Base-by-base conservation (phyloP, 1,140 invertebrate genomes). In the Scaptomyza hsui region DNA sequence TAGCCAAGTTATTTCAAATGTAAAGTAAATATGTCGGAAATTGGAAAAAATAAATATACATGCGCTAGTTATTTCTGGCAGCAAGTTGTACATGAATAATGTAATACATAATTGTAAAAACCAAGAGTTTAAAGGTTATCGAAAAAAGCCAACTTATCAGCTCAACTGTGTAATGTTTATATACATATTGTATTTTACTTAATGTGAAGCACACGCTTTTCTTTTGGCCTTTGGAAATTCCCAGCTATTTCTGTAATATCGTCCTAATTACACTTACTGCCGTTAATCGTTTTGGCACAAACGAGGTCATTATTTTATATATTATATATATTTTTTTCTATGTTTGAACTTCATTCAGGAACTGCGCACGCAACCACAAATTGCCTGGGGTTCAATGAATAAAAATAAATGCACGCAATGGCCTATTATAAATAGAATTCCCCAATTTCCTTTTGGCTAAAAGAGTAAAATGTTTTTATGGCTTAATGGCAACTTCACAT, bases 331-430 rank as follows among this genome's bases (percentile, higher is more conserved):
- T 9, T 15, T 24, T 13, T 21, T 5, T 39, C 37, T 39, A 16
- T 24, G 15, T 42, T 7, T 26, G 12, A 26, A 24, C 13, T 18
- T 24, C 42, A 52, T 45, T 62, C 26, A 63, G n/a, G 13, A 48
- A 18, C 15, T 32, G 5, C 5, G 24, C 60, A 64, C 59, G 60
- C 67, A 55, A 62, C 19, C 29, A 6, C 24, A 2, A 13, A 35
- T 5, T 45, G 21, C 9, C 26, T 29, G 32, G 13, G 1, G 2
- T 18, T 39, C 9, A 19, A 47, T 12, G 44, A 18, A 18, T 26
- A 62, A 70, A 79, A 78, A 78, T 78, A 78, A 64, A 39, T 32
- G 18, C 76, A 78, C 76, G 76, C 76, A 51, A 79, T 42, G 59
- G 21, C 47, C 35, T 19, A 55, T 41, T 69, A 69, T 42, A 69